These are phyloP conservation scores for Leptobrachium ailaonicum DNA, from an alignment of 2,113 vertebrate species.

Conservation along the genomic window DNA sequence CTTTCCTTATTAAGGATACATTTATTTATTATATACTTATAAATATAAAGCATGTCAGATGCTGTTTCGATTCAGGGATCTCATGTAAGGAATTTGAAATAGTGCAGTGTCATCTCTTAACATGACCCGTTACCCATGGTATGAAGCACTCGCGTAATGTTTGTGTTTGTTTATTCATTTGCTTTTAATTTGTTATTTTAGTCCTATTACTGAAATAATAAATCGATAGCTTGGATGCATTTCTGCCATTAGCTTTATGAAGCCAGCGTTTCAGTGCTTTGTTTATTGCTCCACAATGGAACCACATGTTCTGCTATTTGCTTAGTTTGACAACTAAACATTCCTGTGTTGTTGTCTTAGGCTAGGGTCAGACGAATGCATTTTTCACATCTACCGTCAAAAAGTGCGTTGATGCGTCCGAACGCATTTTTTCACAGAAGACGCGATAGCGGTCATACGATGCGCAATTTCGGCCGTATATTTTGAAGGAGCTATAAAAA, in stretches of 20 bases:
- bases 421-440: no score
- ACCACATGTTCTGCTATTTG: slow-evolving; percentile 5
- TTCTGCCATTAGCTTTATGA: neutral
- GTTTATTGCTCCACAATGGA: slow-evolving; percentile 1
- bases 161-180: neutral
- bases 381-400: no score
- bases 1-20: no score
- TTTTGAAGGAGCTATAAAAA: no score
- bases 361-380: no score
- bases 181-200: slow-evolving; percentile 2
- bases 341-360: neutral
- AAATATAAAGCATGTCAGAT: neutral
- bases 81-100: neutral
- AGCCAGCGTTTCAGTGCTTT: neutral
- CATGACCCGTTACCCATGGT: no score
- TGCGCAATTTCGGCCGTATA: no score
- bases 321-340: neutral
- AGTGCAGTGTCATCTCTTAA: no score
- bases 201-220: neutral
- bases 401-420: no score
- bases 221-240: neutral
- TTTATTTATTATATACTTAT: neutral
- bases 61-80: neutral
- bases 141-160: no score
- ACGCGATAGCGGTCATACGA: no score